These are phyloP conservation scores for Sesamia nonagrioides DNA, from an alignment of 1,140 invertebrate species.

Conservation along the genomic window DNA sequence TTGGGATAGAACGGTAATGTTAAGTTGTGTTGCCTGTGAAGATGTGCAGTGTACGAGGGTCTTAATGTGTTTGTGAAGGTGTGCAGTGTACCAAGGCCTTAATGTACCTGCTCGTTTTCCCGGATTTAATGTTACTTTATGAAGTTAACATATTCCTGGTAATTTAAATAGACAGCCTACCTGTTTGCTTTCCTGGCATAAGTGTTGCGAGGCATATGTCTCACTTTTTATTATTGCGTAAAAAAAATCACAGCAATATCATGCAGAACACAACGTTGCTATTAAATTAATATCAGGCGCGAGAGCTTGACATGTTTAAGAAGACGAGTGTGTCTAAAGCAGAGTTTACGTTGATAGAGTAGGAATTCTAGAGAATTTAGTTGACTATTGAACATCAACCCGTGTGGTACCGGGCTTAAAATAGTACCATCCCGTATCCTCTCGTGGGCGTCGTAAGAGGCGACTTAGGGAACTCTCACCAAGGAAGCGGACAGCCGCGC, in stretches of 20 bases:
- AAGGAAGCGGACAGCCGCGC: no score
- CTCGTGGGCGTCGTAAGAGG: no score
- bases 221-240: not conserved
- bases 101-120: not conserved
- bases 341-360: not conserved
- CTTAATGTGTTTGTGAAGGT: not conserved
- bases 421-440: no score
- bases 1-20: not conserved
- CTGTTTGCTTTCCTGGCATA: not conserved
- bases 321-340: not conserved
- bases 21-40: not conserved
- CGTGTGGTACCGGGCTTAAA: no score
- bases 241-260: not conserved
- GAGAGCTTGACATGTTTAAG: not conserved
- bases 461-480: no score
- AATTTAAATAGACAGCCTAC: not conserved
- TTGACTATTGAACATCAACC: no score
- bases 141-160: not conserved
- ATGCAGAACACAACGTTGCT: not conserved
- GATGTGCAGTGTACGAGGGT: not conserved
- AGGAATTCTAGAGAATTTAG: no score
- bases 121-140: not conserved
- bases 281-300: slow-evolving; percentile 16
- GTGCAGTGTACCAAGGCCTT: not conserved
- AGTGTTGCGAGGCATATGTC: not conserved